These are phyloP conservation scores for Criorhina ranunculi DNA, from an alignment of 2,888 invertebrate genomes.

Conservation along the genomic window DNA sequence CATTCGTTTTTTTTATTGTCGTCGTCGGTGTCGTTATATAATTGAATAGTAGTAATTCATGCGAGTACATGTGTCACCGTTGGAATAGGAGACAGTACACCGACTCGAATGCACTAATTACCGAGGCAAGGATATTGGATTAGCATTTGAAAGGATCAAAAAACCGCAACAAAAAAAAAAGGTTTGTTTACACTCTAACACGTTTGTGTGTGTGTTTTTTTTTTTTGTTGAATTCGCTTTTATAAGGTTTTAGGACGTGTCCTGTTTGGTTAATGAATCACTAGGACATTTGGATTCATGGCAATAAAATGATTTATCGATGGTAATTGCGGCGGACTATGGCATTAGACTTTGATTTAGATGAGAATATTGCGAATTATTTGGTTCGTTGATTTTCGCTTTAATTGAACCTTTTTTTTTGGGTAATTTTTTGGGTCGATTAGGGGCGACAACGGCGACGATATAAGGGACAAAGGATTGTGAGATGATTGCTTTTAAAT, in stretches of 20 bases:
- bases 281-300: constrained; percentile 39
- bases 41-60: constrained; percentile 28
- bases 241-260: constrained; percentile 11
- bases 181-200: constrained; percentile 63
- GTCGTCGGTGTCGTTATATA: constrained; percentile 53
- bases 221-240: background rate
- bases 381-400: constrained; percentile 55
- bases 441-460: no score
- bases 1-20: constrained; percentile 7
- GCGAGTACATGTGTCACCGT: no score
- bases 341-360: constrained; percentile 50
- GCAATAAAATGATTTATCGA: constrained; percentile 55
- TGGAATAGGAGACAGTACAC: background rate
- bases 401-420: constrained; percentile 60
- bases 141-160: constrained; percentile 18
- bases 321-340: constrained; percentile 44
- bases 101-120: constrained; percentile 32
- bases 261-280: constrained; percentile 33
- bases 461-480: background rate
- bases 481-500: constrained; percentile 3
- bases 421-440: background rate
- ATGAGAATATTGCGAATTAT: constrained; percentile 48
- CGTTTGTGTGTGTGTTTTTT: background rate
- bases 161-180: constrained; percentile 62
- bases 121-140: constrained; percentile 45